These are phyloP conservation scores for Callipepla californica DNA, from an alignment of 2,113 vertebrate species.

Conservation along the genomic window DNA sequence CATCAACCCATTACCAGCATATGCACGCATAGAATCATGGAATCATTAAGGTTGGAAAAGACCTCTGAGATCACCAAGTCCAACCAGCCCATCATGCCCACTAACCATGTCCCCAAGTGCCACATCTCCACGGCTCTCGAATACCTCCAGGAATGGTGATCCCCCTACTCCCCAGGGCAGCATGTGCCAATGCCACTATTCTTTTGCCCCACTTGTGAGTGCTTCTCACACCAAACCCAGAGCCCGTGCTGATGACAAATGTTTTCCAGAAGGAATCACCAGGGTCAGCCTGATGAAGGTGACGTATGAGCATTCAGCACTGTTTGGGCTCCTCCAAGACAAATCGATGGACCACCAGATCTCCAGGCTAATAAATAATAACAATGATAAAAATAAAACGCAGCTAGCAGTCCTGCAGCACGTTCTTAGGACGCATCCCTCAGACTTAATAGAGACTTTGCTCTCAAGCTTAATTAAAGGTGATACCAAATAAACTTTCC, in stretches of 20 bases:
- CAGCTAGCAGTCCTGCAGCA: background rate
- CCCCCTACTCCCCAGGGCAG: too few species aligned
- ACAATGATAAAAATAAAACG: constrained; percentile 28
- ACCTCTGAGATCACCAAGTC: too few species aligned
- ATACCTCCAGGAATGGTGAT: too few species aligned
- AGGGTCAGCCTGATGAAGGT: background rate
- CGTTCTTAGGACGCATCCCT: background rate
- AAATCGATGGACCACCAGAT: background rate
- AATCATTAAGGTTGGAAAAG: too few species aligned
- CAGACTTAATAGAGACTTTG: background rate
- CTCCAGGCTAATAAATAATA: constrained; percentile 58
- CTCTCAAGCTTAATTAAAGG: constrained; percentile 18
- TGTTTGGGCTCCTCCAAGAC: background rate
- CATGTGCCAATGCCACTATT: too few species aligned
- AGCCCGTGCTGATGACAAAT: fast-evolving
- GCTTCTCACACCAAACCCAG: background rate
- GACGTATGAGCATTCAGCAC: background rate
- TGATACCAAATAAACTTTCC: background rate
- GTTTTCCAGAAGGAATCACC: background rate
- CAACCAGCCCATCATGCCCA: too few species aligned
- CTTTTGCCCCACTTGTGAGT: background rate
- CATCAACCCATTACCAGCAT: too few species aligned
- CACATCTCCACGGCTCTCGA: too few species aligned
- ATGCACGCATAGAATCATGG: too few species aligned
- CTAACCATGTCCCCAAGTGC: too few species aligned